phyloP scores from a whole-genome alignment of 92 coral and sea anemone species.

The Chrysogorgia sp. region DNA sequence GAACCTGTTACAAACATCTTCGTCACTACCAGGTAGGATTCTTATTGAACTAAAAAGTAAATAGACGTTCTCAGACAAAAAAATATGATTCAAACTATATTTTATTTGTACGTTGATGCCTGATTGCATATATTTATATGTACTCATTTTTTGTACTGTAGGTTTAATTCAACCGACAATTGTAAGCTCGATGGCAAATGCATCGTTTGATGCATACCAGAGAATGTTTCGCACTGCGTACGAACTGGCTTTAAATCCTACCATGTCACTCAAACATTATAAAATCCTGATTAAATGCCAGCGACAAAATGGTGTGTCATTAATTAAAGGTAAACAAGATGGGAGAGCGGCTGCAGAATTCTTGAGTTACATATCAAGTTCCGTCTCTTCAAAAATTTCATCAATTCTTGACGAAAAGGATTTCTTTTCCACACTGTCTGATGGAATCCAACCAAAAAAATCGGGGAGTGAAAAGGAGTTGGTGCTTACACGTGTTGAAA shows the following conservation, averaged over 20 bases:
- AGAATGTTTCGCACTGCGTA: not conserved
- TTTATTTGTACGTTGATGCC: no score
- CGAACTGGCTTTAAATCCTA: not conserved
- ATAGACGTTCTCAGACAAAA: no score
- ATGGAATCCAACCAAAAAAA: conserved; percentile 2
- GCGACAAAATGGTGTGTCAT: not conserved
- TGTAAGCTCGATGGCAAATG: not conserved
- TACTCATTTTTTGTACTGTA: not conserved
- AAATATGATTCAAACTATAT: no score
- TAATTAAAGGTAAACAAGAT: not conserved
- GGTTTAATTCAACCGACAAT: not conserved
- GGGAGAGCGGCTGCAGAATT: not conserved
- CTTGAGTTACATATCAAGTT: not conserved
- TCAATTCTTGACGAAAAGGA: not conserved
- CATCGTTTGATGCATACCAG: conserved; percentile 1
- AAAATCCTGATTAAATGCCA: conserved; percentile 1
- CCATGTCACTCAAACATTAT: not conserved
- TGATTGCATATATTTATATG: no score
- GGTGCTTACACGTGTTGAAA: conserved; percentile 4
- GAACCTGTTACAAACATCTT: not conserved
- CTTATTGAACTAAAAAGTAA: no score
- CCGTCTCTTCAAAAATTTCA: not conserved
- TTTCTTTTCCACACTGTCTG: not conserved
- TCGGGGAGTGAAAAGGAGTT: conserved; percentile 1
- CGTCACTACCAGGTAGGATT: not conserved